phyloP scores from a whole-genome alignment of 2,113 vertebrate species.

The Chascanopsetta lugubris region DNA sequence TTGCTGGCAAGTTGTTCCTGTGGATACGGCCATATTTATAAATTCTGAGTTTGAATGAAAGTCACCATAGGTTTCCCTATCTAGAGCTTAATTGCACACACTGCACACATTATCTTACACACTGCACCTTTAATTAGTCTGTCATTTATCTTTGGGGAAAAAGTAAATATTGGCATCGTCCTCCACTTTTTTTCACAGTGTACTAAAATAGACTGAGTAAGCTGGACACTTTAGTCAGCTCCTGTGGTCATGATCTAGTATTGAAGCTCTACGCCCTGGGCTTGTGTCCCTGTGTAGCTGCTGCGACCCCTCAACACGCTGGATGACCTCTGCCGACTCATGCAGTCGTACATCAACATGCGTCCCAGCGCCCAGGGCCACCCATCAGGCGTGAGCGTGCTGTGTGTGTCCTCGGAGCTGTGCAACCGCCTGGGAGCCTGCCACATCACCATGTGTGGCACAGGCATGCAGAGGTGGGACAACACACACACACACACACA shows the following conservation, averaged over 20 bases:
- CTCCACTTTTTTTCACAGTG: not conserved
- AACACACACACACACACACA: not conserved
- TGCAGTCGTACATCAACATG: slow-evolving; percentile 89
- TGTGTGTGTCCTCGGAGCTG: slow-evolving; percentile 93
- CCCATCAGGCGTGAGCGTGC: slow-evolving; percentile 84
- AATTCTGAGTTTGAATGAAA: too few relatives aligned
- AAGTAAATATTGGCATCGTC: not conserved
- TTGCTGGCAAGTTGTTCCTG: too few relatives aligned
- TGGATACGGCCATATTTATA: too few relatives aligned
- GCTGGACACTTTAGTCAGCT: slow-evolving; percentile 6
- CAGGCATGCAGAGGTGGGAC: slow-evolving; percentile 93
- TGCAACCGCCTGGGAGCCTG: slow-evolving; percentile 96
- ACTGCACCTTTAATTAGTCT: too few relatives aligned
- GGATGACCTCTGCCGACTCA: slow-evolving; percentile 94
- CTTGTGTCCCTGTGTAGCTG: slow-evolving; percentile 79
- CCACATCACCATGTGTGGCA: slow-evolving; percentile 93
- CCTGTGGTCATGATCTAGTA: not conserved
- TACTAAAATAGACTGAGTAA: slow-evolving; percentile 33
- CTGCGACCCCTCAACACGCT: slow-evolving; percentile 96
- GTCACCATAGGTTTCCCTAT: too few relatives aligned
- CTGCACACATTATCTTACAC: too few relatives aligned
- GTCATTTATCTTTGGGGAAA: not conserved
- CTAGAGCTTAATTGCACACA: too few relatives aligned
- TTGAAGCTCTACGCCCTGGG: slow-evolving; percentile 3
- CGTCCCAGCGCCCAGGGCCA: slow-evolving; percentile 77